Base-by-base conservation (phyloP, 2,797 vertebrate species). In the Oceanodroma leucorhoa region DNA sequence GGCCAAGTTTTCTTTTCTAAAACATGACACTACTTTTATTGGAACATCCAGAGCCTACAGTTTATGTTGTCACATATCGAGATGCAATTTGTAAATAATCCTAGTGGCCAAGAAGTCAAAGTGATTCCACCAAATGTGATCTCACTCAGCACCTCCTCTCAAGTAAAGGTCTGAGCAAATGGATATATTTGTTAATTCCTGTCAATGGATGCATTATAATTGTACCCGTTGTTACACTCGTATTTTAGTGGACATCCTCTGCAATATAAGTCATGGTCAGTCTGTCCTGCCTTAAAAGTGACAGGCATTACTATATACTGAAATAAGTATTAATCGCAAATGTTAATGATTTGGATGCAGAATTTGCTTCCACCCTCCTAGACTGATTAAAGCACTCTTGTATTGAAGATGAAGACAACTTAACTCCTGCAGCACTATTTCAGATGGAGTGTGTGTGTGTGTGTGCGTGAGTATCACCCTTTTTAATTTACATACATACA, bases 171-270 rank as follows among this genome's bases (percentile, higher is more conserved):
- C 73, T 87, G 57, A 83, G 30, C 32, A 90, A 76, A 76, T 10
- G 11, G 50, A 51, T 41, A 1, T 32, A 58, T 64, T 53, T 57
- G 17, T 67, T 64, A 46, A 53, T 61, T 81, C 54, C 70, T 62
- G 26, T 22, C 60, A 60, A 23, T 19, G 24, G 21, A 45, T n/a
- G 19, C 11, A 23, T 58, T 65, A 7, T 46, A 46, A 81, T 21
- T 69, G 30, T 30, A 57, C 17, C 10, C 0, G 0, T 1, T 67
- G 50, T 45, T 50, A 46, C 21, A 34, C 26, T 54, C 3, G 1
- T 32, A 78, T 69, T 92, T 89, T 30, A 76, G 36, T 55, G 43
- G 14, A 26, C 38, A 8, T 46, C 24, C 41, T 86, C 30, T 76
- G 50, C 38, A 38, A 22, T 23, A 12, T 36, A 51, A 72, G 5